These are phyloP conservation scores for Cecidostiba fungosa DNA, from an alignment of 2,888 invertebrate species.

Conservation along the genomic window DNA sequence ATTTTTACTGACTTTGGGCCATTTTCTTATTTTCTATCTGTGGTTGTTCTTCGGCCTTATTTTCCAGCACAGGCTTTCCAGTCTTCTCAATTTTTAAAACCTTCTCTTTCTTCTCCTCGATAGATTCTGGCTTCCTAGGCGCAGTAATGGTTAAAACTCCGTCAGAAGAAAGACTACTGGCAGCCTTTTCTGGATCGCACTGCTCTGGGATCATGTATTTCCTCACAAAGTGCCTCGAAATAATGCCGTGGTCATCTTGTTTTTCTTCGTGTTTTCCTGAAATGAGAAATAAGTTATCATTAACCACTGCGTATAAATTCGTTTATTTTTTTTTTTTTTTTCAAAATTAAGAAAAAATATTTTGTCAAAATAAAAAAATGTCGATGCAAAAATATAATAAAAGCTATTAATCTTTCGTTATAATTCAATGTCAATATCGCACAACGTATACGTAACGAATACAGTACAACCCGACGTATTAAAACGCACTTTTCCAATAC, in stretches of 20 bases:
- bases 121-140: slow-evolving; percentile 78
- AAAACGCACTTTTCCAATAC: background rate
- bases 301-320: background rate
- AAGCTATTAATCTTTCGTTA: too few relatives aligned
- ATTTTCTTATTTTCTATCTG: slow-evolving; percentile 50
- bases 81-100: slow-evolving; percentile 72
- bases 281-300: slow-evolving; percentile 20
- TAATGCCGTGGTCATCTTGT: slow-evolving; percentile 86
- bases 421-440: too few relatives aligned
- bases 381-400: too few relatives aligned
- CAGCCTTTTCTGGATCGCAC: slow-evolving; percentile 85
- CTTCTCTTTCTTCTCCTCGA: slow-evolving; percentile 64
- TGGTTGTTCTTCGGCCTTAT: slow-evolving; percentile 39
- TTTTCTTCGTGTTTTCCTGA: slow-evolving; percentile 87
- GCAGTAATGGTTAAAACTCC: slow-evolving; percentile 90
- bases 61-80: slow-evolving; percentile 81
- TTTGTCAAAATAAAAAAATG: too few relatives aligned
- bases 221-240: slow-evolving; percentile 73
- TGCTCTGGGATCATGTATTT: slow-evolving; percentile 75
- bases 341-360: background rate
- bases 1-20: slow-evolving; percentile 54
- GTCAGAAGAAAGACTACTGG: slow-evolving; percentile 86
- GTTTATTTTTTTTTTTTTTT: background rate
- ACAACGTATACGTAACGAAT: too few relatives aligned
- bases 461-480: background rate